Conservation (phyloP, 2,888 invertebrate species). For the Pristionchus mayeri region DNA sequence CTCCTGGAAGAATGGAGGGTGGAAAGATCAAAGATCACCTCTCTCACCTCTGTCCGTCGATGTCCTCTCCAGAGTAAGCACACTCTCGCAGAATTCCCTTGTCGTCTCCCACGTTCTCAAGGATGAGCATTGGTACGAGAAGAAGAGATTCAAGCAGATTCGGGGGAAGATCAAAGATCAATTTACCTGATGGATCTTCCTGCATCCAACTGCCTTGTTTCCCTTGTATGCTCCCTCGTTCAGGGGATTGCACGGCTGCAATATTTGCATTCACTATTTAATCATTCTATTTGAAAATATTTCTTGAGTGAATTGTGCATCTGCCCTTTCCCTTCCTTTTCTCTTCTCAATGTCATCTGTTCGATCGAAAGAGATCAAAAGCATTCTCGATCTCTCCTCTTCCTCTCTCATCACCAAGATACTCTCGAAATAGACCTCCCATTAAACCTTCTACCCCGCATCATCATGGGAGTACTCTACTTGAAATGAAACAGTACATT, state of each 20-base stretch:
- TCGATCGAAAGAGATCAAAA: constrained; percentile 3
- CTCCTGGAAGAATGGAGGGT: constrained; percentile 55
- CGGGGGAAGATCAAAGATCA: background rate
- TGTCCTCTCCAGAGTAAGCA: constrained; percentile 71
- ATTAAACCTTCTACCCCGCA: background rate
- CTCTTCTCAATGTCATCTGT: constrained; percentile 31
- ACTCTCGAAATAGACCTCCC: constrained; percentile 35
- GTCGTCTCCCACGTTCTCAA: constrained; percentile 65
- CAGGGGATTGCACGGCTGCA: constrained; percentile 62
- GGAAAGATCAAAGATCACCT: constrained; percentile 1
- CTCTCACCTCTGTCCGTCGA: constrained; percentile 56
- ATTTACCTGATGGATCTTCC: constrained; percentile 70
- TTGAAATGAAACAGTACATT: too few relatives aligned
- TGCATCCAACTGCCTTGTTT: constrained; percentile 67
- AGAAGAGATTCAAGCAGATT: background rate
- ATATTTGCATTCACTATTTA: background rate
- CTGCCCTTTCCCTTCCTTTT: background rate
- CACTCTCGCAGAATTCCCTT: constrained; percentile 69
- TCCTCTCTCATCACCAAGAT: background rate
- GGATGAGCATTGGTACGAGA: too few relatives aligned
- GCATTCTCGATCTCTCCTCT: background rate
- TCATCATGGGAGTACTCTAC: too few relatives aligned
- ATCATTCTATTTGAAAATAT: too few relatives aligned
- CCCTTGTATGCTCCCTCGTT: constrained; percentile 62
- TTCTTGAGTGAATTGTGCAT: too few relatives aligned